A percentile compares a stretch with the other conserved stretches of the same genome.
phyloP scores from a whole-genome alignment of 2,888 invertebrate genomes.

The Icerya purchasi region DNA sequence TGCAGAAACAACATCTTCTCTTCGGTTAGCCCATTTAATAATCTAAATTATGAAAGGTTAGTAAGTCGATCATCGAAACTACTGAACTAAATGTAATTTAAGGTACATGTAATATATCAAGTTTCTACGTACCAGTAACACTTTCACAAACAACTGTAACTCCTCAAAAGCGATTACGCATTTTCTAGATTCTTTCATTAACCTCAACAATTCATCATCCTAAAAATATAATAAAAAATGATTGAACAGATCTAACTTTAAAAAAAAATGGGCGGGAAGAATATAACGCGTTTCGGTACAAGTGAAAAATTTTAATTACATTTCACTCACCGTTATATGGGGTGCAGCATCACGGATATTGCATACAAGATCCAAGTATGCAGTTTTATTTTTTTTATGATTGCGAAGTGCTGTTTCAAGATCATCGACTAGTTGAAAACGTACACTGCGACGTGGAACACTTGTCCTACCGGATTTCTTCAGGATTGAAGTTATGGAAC shows the following conservation, averaged over 20 bases:
- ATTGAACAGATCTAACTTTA: no score
- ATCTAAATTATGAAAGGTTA: conserved; percentile 20
- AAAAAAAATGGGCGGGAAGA: no score
- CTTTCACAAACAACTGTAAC: conserved; percentile 36
- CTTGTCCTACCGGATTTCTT: conserved; percentile 8
- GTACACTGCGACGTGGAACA: conserved; percentile 25
- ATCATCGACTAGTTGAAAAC: conserved; percentile 31
- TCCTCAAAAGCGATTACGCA: conserved; percentile 35
- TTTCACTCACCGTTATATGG: conserved; percentile 25
- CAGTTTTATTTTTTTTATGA: conserved; percentile 26
- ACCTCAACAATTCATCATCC: conserved; percentile 34
- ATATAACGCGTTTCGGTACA: no score
- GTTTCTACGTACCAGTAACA: conserved; percentile 27
- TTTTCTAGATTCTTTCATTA: conserved; percentile 33
- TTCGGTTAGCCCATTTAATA: conserved; percentile 34
- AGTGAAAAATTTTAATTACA: no score
- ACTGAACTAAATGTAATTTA: not conserved
- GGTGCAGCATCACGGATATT: conserved; percentile 29
- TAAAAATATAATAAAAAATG: conserved; percentile 22
- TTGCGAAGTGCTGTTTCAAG: conserved; percentile 28
- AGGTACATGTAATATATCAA: not conserved
- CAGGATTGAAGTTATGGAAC: conserved; percentile 12
- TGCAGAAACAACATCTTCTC: conserved; percentile 29
- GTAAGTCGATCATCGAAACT: not conserved
- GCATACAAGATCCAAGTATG: conserved; percentile 31